Base-by-base conservation (phyloP, 2,113 vertebrate genomes). In the Peucedramus taeniatus region DNA sequence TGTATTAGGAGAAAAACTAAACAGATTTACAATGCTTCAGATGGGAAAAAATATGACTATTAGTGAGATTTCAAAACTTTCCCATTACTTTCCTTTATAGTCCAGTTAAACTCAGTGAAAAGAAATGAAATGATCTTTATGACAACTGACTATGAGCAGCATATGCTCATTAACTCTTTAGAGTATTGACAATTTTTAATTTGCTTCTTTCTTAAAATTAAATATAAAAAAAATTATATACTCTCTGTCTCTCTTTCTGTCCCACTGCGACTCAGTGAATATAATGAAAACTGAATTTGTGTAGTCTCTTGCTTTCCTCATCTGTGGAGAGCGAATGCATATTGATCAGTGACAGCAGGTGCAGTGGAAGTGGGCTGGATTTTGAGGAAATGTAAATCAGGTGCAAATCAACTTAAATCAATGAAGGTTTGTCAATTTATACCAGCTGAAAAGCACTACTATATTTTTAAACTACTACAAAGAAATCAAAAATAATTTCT, bases 71-170 rank as follows among this genome's bases (percentile, higher is more conserved):
- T 91, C 31, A 86, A 31, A 94, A 69, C 40, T 90, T 89, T 91
- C 71, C 51, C 39, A 40, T 94, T 87, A 69, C 10, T 77, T 96
- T 78, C 31, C 10, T 75, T 81, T 96, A 81, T 33, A 85, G 78
- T 68, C 16, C 69, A 89, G 22, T 81, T 72, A 93, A 94, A 83
- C 10, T 31, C 31, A 64, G 8, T 31, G 21, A 10, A 76, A 92
- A 86, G 31, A 83, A 66, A 47, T 64, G 3, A 65, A 42, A n/a
- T 54, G 18, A 77, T 19, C 10, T 85, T 56, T 78, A 30, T 39
- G 13, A 21, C 6, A 87, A 49, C 33, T 51, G 40, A 44, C 31
- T 76, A 44, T 28, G 23, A 80, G 15, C 47, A 70, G 13, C 20
- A 22, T 53, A 33, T 56, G 13, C 13, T 49, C 27, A n/a, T 89